phyloP scores from a whole-genome alignment of 2,888 invertebrate species.

The Tenthredo mesomela region DNA sequence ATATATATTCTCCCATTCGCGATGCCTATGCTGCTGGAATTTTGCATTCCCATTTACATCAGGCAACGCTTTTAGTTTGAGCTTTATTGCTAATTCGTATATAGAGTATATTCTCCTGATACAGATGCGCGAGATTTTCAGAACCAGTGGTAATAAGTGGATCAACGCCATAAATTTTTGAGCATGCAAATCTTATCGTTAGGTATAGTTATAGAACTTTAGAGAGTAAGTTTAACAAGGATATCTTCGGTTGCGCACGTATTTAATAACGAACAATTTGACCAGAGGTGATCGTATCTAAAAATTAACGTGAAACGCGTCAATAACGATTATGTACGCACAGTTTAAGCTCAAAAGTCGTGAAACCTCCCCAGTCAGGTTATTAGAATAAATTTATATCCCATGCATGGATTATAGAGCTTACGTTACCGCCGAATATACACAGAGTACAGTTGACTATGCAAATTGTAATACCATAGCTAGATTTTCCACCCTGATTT shows the following conservation, averaged over 20 bases:
- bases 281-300: background rate
- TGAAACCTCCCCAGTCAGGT: background rate
- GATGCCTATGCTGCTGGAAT: background rate
- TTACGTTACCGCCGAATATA: background rate
- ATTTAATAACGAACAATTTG: background rate
- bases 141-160: background rate
- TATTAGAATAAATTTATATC: conserved; percentile 22
- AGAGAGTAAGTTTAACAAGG: background rate
- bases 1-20: background rate
- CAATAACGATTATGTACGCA: background rate
- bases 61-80: background rate
- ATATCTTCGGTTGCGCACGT: background rate
- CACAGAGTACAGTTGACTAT: background rate
- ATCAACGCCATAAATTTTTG: background rate
- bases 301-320: background rate
- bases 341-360: conserved; percentile 6
- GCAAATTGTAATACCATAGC: background rate
- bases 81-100: background rate
- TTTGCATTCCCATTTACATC: background rate
- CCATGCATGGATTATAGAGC: conserved; percentile 18
- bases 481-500: background rate
- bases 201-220: background rate
- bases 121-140: background rate
- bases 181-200: background rate
- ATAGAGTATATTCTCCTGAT: background rate